Conservation (phyloP, 2,797 vertebrate species). For the Enteromius fasciolatus region DNA sequence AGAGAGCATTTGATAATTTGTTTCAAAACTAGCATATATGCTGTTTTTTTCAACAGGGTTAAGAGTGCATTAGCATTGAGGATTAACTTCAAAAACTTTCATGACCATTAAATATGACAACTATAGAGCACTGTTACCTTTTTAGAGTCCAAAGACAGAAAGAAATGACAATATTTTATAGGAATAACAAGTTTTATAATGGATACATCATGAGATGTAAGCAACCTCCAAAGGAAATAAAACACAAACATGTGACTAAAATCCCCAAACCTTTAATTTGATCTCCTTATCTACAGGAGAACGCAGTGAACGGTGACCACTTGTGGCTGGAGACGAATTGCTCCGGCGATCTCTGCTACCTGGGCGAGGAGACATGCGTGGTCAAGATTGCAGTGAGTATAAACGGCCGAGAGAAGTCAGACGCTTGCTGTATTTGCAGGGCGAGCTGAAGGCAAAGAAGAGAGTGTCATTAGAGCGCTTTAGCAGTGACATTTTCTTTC, state of each 20-base stretch:
- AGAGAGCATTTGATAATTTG: not conserved
- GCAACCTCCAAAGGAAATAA: not conserved
- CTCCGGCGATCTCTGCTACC: slow-evolving; percentile 95
- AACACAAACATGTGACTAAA: not conserved
- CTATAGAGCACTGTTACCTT: not conserved
- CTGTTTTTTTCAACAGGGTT: not conserved
- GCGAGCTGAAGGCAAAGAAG: slow-evolving; percentile 4
- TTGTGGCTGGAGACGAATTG: slow-evolving; percentile 98
- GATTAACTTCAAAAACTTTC: not conserved
- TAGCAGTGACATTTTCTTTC: slow-evolving; percentile 45
- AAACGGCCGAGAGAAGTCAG: not conserved
- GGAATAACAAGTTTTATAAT: not conserved
- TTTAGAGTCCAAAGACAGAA: not conserved
- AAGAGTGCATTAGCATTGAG: not conserved
- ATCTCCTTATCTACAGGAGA: slow-evolving; percentile 80
- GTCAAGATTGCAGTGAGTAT: slow-evolving; percentile 94
- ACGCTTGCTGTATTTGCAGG: slow-evolving; percentile 2
- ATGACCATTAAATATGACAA: not conserved
- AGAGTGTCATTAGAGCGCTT: slow-evolving; percentile 39
- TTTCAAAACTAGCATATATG: too few species aligned
- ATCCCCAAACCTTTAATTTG: not conserved
- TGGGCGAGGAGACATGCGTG: slow-evolving; percentile 94
- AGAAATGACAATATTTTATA: not conserved
- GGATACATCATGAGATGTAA: not conserved
- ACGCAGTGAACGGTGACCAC: slow-evolving; percentile 93